Conservation (phyloP, 2,113 vertebrate species). For the Heliornis fulica region DNA sequence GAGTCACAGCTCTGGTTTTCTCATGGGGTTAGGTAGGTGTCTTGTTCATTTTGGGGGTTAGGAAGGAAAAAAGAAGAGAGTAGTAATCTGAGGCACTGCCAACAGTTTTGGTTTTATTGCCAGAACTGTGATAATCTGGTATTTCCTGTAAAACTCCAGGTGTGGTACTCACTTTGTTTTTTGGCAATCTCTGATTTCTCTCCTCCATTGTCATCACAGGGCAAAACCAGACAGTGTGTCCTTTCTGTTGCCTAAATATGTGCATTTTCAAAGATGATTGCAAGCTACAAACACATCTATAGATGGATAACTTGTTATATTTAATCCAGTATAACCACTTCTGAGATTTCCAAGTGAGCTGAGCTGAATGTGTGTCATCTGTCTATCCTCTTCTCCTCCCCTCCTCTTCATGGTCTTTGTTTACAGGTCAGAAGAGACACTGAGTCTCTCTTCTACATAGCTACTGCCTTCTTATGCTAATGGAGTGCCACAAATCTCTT, state of each 20-base stretch:
- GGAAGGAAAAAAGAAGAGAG: not conserved
- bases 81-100: not conserved
- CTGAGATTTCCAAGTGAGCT: not conserved
- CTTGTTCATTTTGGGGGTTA: not conserved
- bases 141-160: constrained; percentile 46
- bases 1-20: not conserved
- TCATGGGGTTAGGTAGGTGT: not conserved
- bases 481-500: not conserved
- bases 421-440: not conserved
- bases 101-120: not conserved
- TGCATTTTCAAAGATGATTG: not conserved
- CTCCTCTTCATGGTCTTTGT: not conserved
- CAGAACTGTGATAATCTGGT: constrained; percentile 42
- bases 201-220: not conserved
- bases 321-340: not conserved
- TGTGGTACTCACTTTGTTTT: not conserved
- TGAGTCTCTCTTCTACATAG: not conserved
- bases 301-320: not conserved
- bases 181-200: not conserved
- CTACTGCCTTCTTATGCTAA: not conserved
- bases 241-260: not conserved
- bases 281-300: not conserved
- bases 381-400: not conserved
- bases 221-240: not conserved
- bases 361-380: not conserved